These are phyloP conservation scores for Artemisiospiza belli DNA, from an alignment of 2,113 vertebrate species.

Conservation along the genomic window DNA sequence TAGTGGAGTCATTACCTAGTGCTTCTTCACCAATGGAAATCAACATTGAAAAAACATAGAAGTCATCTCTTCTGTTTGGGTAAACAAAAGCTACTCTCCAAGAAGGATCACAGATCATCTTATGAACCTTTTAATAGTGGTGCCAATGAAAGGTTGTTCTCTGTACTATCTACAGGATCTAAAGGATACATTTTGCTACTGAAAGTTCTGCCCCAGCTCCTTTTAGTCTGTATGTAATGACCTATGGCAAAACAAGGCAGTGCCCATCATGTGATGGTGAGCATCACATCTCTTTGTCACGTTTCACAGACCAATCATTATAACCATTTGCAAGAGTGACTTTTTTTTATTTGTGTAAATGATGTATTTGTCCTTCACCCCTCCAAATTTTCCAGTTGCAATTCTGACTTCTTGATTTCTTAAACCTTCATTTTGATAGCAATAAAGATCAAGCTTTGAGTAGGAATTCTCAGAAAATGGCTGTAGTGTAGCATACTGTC, in stretches of 20 bases:
- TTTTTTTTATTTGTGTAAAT: not conserved
- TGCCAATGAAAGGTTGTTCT: not conserved
- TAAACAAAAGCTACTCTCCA: not conserved
- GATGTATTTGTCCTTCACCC: not conserved
- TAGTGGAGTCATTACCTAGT: not conserved
- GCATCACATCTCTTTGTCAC: not conserved
- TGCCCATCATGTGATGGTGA: not conserved
- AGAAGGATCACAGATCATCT: not conserved
- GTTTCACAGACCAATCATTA: not conserved
- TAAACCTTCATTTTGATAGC: not conserved
- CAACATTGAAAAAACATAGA: not conserved
- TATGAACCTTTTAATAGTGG: not conserved
- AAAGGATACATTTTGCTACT: not conserved
- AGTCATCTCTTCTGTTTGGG: not conserved
- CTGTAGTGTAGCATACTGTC: not conserved
- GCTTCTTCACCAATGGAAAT: not conserved
- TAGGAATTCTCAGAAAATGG: not conserved
- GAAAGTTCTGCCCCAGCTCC: not conserved
- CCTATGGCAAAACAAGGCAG: not conserved
- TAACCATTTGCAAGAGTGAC: not conserved
- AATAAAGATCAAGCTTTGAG: not conserved
- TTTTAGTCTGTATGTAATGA: not conserved
- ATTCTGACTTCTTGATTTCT: not conserved
- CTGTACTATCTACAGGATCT: not conserved
- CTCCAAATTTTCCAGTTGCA: not conserved